A percentile compares a stretch with the other conserved stretches of the same genome.
Conservation (phyloP, 2,797 vertebrate genomes). For the Muraenolepis orangiensis region DNA sequence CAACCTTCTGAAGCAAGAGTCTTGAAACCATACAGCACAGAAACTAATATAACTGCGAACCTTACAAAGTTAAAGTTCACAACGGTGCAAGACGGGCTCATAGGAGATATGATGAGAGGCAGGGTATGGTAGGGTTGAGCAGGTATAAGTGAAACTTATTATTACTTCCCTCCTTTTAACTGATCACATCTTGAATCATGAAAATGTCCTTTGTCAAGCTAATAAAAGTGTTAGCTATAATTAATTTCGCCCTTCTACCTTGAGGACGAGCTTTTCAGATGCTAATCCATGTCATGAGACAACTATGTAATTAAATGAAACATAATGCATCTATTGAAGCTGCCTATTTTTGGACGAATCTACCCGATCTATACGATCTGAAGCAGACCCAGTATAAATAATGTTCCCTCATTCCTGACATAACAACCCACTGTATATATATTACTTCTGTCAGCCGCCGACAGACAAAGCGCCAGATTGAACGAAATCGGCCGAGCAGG, state of each 20-base stretch:
- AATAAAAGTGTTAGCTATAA: slow-evolving; percentile 71
- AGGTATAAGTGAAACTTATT: not conserved
- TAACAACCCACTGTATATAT: not conserved
- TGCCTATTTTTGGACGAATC: no score
- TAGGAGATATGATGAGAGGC: not conserved
- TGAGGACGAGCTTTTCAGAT: slow-evolving; percentile 72
- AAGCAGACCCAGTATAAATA: not conserved
- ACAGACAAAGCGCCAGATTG: no score
- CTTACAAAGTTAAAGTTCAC: not conserved
- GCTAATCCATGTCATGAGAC: slow-evolving; percentile 71
- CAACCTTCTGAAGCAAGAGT: no score
- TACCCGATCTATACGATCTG: no score
- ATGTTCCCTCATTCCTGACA: not conserved
- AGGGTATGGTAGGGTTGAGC: no score
- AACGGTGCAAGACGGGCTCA: not conserved
- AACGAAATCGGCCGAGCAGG: no score
- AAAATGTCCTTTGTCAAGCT: slow-evolving; percentile 76
- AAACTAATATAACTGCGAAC: not conserved
- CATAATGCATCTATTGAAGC: not conserved
- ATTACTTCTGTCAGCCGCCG: not conserved
- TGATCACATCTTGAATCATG: slow-evolving; percentile 70
- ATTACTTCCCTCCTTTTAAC: slow-evolving; percentile 46
- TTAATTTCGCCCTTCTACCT: slow-evolving; percentile 65
- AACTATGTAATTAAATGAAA: slow-evolving; percentile 76
- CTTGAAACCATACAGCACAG: not conserved